Conservation (phyloP, 2,888 invertebrate species). For the Phrixothrix hirtus region DNA sequence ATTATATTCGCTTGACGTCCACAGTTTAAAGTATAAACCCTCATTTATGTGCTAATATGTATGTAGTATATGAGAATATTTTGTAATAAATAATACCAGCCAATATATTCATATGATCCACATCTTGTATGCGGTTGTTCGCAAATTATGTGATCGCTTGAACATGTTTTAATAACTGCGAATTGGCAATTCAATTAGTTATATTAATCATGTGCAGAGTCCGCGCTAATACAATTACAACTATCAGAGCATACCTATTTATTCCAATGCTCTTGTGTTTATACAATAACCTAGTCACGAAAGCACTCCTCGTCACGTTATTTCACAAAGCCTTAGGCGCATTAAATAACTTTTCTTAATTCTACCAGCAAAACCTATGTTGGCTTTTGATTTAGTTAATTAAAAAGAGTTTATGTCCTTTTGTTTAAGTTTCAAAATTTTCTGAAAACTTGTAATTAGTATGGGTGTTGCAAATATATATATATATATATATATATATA, state of each 20-base stretch:
- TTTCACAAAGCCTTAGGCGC: constrained; percentile 43
- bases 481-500: no score
- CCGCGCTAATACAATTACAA: constrained; percentile 36
- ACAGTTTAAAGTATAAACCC: no score
- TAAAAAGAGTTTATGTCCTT: no score
- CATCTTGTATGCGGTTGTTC: constrained; percentile 4
- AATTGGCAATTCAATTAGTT: constrained; percentile 12
- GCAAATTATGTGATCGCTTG: constrained; percentile 22
- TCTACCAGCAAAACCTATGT: background rate
- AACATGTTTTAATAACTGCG: constrained; percentile 31
- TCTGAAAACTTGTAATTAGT: no score
- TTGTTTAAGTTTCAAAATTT: no score
- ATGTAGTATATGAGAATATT: no score
- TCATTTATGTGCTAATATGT: no score
- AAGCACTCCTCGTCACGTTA: constrained; percentile 44
- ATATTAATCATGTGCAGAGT: constrained; percentile 31
- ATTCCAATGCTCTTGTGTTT: constrained; percentile 33
- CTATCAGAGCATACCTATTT: constrained; percentile 24
- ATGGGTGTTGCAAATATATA: no score
- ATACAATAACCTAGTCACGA: constrained; percentile 43
- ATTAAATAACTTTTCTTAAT: constrained; percentile 46
- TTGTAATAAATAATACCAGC: no score
- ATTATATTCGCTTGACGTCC: no score
- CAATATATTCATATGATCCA: no score
- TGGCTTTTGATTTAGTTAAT: no score